Conservation (phyloP, 1,140 invertebrate species). For the Probaryconus sp. region DNA sequence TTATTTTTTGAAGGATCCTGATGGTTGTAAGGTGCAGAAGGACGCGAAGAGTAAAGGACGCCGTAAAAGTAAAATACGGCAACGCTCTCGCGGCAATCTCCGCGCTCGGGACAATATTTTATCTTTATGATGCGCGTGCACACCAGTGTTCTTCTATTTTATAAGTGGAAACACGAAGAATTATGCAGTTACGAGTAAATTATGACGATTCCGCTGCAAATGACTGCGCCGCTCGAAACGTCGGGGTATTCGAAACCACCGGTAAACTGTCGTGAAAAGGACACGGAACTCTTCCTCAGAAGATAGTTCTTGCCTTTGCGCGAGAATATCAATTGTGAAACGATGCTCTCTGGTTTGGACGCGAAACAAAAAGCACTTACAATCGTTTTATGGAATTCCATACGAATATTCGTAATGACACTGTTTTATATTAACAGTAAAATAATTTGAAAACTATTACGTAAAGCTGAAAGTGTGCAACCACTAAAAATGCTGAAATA, state of each 20-base stretch:
- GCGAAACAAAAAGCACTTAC: not conserved
- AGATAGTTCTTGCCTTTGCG: not conserved
- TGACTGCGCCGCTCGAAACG: slow-evolving; percentile 59
- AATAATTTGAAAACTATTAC: too few species aligned
- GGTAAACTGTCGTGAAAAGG: slow-evolving; percentile 37
- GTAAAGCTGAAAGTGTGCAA: too few species aligned
- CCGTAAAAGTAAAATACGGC: slow-evolving; percentile 69
- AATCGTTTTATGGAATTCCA: too few species aligned
- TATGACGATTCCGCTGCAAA: slow-evolving; percentile 68
- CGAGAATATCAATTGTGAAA: slow-evolving; percentile 28
- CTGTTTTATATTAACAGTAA: too few species aligned
- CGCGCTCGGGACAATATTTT: slow-evolving; percentile 71
- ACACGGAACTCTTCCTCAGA: slow-evolving; percentile 18
- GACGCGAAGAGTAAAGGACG: slow-evolving; percentile 47
- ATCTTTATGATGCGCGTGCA: slow-evolving; percentile 67
- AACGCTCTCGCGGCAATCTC: slow-evolving; percentile 62
- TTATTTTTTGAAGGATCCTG: slow-evolving; percentile 7
- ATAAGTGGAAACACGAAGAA: slow-evolving; percentile 73
- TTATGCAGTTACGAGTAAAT: slow-evolving; percentile 75
- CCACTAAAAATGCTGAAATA: too few species aligned
- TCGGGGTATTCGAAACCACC: slow-evolving; percentile 30
- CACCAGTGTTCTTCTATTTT: slow-evolving; percentile 67
- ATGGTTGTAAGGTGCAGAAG: slow-evolving; percentile 16
- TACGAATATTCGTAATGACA: too few species aligned
- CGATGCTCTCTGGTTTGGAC: too few species aligned